phyloP scores from a whole-genome alignment of 2,888 invertebrate genomes.

The Tethea ocularis region DNA sequence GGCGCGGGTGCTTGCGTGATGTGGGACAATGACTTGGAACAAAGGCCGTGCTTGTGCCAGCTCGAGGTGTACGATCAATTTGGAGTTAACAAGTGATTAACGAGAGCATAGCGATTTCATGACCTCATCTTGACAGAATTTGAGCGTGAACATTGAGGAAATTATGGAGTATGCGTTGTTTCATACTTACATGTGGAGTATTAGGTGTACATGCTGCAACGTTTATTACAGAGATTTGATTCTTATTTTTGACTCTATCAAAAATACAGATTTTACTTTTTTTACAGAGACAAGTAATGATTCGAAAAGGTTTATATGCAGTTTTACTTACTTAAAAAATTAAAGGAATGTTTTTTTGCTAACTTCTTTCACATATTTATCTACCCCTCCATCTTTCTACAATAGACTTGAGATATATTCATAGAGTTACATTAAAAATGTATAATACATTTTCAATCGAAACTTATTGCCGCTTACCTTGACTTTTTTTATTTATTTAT shows the following conservation, averaged over 20 bases:
- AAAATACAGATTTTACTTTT: too few relatives aligned
- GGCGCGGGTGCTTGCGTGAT: slow-evolving; percentile 42
- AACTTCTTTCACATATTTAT: too few relatives aligned
- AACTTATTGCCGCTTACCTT: not conserved
- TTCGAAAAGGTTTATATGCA: too few relatives aligned
- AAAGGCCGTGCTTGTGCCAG: slow-evolving; percentile 39
- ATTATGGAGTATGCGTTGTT: not conserved
- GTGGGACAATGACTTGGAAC: slow-evolving; percentile 48
- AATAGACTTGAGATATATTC: too few relatives aligned
- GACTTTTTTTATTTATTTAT: not conserved
- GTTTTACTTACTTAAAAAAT: too few relatives aligned
- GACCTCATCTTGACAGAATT: slow-evolving; percentile 44
- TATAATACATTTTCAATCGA: not conserved
- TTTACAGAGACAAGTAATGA: too few relatives aligned
- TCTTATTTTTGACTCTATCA: too few relatives aligned
- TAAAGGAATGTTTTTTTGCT: too few relatives aligned
- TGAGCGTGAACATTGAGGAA: slow-evolving; percentile 27
- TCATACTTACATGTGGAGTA: too few relatives aligned
- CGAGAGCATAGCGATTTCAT: slow-evolving; percentile 41
- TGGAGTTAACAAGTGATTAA: slow-evolving; percentile 47
- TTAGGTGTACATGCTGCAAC: too few relatives aligned
- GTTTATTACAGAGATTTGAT: too few relatives aligned
- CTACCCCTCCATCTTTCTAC: too few relatives aligned
- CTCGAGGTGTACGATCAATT: slow-evolving; percentile 35
- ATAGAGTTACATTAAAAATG: not conserved